A percentile compares a stretch with the other conserved stretches of the same genome.
Evolutionary conservation across 2,888 invertebrate species (phyloP).

Genomic region (Polyommatus iphigenia): DNA sequence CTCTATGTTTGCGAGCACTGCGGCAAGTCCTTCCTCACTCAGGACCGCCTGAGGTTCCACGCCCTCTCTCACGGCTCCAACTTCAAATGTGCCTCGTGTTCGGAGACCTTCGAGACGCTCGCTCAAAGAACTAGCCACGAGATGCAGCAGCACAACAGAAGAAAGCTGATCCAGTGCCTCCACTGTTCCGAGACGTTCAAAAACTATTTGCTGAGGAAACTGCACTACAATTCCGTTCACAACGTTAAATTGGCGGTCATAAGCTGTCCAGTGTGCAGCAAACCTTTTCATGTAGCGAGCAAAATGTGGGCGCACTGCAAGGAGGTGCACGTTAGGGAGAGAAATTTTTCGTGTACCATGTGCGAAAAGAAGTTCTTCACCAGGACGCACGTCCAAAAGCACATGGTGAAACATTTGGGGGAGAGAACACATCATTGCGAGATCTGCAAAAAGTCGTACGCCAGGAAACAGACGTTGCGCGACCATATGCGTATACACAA

Average conservation of each 20-base stretch:
- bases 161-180: conserved; percentile 56
- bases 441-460: conserved; percentile 73
- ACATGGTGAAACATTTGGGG: conserved; percentile 75
- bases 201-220: conserved; percentile 57
- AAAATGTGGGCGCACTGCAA: conserved; percentile 63
- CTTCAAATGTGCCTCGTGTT: conserved; percentile 58
- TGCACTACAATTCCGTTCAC: conserved; percentile 56
- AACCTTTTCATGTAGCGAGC: conserved; percentile 60
- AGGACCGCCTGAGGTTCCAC: conserved; percentile 63
- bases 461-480: conserved; percentile 61
- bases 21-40: conserved; percentile 66
- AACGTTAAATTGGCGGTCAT: conserved; percentile 53
- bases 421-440: conserved; percentile 70
- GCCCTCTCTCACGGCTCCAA: conserved; percentile 54
- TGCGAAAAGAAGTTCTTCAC: conserved; percentile 77
- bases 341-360: conserved; percentile 66
- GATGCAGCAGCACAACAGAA: conserved; percentile 53
- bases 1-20: conserved; percentile 66
- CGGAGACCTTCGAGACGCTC: conserved; percentile 57
- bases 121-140: conserved; percentile 59
- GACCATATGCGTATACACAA: conserved; percentile 67
- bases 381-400: conserved; percentile 71
- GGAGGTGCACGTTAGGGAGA: conserved; percentile 70
- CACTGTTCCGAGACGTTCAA: conserved; percentile 60
- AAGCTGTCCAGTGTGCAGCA: conserved; percentile 61